Conservation (phyloP, 2,888 invertebrate genomes). For the Lysandra coridon region DNA sequence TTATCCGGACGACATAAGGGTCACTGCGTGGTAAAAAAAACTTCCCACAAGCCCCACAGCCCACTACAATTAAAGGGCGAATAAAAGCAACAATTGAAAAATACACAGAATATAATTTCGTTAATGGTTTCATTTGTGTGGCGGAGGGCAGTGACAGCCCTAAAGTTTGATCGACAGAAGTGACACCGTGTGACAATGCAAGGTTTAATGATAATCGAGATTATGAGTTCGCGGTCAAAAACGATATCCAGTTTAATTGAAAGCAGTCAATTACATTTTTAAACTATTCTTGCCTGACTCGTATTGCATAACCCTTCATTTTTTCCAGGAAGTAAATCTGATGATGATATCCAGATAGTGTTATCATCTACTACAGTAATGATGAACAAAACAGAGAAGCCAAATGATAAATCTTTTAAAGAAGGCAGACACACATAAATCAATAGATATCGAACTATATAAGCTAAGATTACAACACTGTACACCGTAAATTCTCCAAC, state of each 20-base stretch:
- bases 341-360: neutral
- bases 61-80: constrained; percentile 43
- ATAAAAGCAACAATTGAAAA: constrained; percentile 38
- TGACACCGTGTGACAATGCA: neutral
- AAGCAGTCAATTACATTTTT: neutral
- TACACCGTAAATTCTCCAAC: neutral
- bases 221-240: neutral
- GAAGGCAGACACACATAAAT: constrained; percentile 1
- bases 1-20: neutral
- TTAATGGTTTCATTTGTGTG: neutral
- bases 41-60: neutral
- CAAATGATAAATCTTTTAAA: neutral
- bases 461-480: constrained; percentile 2
- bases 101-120: neutral
- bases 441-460: neutral
- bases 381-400: neutral
- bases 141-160: constrained; percentile 1
- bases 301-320: no score
- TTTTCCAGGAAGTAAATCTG: no score
- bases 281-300: no score
- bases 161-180: neutral
- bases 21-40: neutral
- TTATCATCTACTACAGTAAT: neutral
- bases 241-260: neutral
- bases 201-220: neutral